phyloP scores from a whole-genome alignment of 2,888 invertebrate genomes.

The Phytoseiulus persimilis region DNA sequence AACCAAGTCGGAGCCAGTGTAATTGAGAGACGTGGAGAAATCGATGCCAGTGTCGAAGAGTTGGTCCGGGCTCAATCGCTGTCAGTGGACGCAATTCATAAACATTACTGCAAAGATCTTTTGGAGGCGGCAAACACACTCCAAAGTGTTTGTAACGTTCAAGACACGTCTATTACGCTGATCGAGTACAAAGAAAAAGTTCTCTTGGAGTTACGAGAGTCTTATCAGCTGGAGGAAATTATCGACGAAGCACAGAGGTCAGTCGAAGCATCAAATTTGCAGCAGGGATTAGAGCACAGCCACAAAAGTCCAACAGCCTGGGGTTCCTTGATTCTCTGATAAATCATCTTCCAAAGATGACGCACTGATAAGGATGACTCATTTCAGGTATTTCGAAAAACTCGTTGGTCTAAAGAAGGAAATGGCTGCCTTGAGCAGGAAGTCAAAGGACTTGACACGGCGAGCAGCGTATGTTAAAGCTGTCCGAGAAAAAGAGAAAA shows the following conservation, averaged over 20 bases:
- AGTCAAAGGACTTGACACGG: background rate
- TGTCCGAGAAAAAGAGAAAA: slow-evolving; percentile 11
- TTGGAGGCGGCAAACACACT: slow-evolving; percentile 6
- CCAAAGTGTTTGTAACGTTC: slow-evolving; percentile 33
- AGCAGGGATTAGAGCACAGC: too few species aligned
- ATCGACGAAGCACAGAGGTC: slow-evolving; percentile 23
- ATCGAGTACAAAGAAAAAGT: background rate
- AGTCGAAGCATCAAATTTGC: background rate
- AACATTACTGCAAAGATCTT: slow-evolving; percentile 22
- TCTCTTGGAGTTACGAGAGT: slow-evolving; percentile 1
- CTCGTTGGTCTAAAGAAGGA: background rate
- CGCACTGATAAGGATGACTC: too few species aligned
- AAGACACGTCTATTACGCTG: slow-evolving; percentile 19
- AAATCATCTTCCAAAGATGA: too few species aligned
- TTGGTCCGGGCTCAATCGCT: background rate
- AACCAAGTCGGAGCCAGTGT: background rate
- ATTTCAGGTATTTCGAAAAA: slow-evolving; percentile 15
- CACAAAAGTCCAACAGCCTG: too few species aligned
- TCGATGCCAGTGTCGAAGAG: background rate
- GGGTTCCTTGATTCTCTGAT: too few species aligned
- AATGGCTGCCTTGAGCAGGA: background rate
- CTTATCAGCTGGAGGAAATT: slow-evolving; percentile 22
- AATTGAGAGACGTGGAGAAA: background rate
- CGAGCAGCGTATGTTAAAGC: slow-evolving; percentile 11
- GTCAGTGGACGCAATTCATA: background rate